Conservation (phyloP, 2,797 vertebrate species). For the Enteromius anoplus region DNA sequence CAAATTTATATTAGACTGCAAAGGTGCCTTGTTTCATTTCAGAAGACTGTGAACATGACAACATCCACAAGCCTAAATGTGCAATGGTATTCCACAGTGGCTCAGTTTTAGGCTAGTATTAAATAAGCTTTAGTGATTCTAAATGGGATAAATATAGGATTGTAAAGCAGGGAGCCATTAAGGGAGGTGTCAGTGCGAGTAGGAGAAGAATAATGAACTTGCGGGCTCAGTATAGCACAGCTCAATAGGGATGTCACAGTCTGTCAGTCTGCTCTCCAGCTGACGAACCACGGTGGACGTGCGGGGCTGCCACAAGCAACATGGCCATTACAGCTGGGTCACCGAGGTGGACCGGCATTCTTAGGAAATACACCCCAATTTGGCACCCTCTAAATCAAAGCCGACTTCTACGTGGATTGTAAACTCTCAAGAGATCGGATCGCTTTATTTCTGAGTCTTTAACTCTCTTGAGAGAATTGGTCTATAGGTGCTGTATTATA, state of each 20-base stretch:
- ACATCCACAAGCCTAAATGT: background rate
- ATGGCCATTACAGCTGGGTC: constrained; percentile 15
- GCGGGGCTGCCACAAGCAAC: background rate
- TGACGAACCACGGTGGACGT: constrained; percentile 17
- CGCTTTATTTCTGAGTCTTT: background rate
- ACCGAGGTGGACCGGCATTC: background rate
- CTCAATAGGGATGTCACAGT: constrained; percentile 54
- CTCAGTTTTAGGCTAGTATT: constrained; percentile 7
- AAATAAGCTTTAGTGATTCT: constrained; percentile 37
- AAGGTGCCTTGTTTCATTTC: background rate
- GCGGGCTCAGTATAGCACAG: constrained; percentile 40
- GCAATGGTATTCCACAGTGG: constrained; percentile 3
- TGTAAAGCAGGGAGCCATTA: constrained; percentile 44
- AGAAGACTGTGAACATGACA: background rate
- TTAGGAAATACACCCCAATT: constrained; percentile 27
- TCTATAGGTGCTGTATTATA: constrained; percentile 3
- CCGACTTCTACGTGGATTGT: constrained; percentile 11
- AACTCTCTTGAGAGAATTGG: constrained; percentile 16
- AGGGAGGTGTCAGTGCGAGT: constrained; percentile 44
- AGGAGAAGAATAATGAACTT: constrained; percentile 52
- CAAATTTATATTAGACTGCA: background rate
- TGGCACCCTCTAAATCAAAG: constrained; percentile 41
- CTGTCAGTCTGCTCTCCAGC: constrained; percentile 43
- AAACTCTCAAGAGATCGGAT: constrained; percentile 5
- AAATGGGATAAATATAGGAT: constrained; percentile 53